Evolutionary conservation across 2,113 vertebrate genomes (phyloP).

Genomic region (Oenanthe melanoleuca): DNA sequence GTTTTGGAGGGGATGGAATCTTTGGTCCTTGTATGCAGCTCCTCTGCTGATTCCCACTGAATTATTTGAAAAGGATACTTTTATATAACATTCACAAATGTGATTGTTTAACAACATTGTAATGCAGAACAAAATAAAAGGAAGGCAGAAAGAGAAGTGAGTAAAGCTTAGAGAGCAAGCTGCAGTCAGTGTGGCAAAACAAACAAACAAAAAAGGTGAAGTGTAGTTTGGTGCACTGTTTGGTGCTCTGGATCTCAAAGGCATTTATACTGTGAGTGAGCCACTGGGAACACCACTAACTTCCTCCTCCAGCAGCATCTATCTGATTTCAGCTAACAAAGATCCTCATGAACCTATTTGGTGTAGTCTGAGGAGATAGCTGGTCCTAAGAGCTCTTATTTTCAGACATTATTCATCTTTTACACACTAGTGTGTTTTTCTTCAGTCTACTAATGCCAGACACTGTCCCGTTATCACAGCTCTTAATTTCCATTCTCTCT

Average conservation of each 20-base stretch:
- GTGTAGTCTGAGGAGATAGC: neutral
- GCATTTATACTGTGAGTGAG: neutral
- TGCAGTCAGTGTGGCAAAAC: neutral
- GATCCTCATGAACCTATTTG: neutral
- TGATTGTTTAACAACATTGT: neutral
- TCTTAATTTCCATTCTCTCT: neutral
- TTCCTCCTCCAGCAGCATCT: neutral
- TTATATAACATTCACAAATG: neutral
- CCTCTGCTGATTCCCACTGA: neutral
- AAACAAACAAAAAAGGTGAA: neutral
- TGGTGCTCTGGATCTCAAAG: neutral
- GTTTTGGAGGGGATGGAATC: neutral
- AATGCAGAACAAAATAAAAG: neutral
- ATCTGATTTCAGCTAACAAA: neutral
- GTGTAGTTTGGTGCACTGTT: neutral
- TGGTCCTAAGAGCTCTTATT: neutral
- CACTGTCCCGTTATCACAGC: neutral
- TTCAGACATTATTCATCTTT: neutral
- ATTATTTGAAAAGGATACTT: neutral
- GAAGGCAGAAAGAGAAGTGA: neutral
- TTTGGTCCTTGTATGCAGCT: neutral
- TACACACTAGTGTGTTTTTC: neutral
- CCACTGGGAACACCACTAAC: neutral
- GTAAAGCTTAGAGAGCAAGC: neutral
- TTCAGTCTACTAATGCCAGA: neutral